A percentile compares a stretch with the other conserved stretches of the same genome.
Evolutionary conservation across 2,888 invertebrate genomes (phyloP).

Genomic region (Thalpophila matura): DNA sequence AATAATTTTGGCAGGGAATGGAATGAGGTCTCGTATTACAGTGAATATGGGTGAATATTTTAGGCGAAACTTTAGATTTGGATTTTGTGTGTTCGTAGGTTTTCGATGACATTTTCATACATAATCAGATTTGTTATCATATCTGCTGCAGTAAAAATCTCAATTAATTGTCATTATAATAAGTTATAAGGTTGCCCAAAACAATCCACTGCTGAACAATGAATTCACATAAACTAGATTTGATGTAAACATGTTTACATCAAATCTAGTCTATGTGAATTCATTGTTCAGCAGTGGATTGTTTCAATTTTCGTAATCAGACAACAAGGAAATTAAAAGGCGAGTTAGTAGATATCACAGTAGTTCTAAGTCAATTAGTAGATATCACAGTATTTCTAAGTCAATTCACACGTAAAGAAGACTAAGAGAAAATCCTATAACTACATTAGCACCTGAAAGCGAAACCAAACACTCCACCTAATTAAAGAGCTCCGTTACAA

Average conservation of each 20-base stretch:
- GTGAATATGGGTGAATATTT: constrained; percentile 37
- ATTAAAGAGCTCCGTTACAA: constrained; percentile 35
- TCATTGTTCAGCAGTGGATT: neutral
- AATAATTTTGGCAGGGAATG: constrained; percentile 47
- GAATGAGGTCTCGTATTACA: constrained; percentile 45
- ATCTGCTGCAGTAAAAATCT: too few species aligned
- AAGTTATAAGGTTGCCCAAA: too few species aligned
- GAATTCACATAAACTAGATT: neutral
- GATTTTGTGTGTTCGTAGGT: constrained; percentile 10
- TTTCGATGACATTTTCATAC: constrained; percentile 11
- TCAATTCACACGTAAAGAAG: constrained; percentile 2
- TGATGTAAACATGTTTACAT: too few species aligned
- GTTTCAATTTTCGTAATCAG: too few species aligned
- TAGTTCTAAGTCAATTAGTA: too few species aligned
- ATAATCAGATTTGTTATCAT: neutral
- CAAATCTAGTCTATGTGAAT: neutral
- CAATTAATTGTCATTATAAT: too few species aligned
- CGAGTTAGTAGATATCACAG: too few species aligned
- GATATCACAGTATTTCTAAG: neutral
- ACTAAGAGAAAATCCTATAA: neutral
- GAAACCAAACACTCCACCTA: constrained; percentile 27
- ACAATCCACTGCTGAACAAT: neutral
- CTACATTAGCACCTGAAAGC: constrained; percentile 28
- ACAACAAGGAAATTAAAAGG: too few species aligned
- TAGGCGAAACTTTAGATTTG: constrained; percentile 29